Evolutionary conservation across 1,140 invertebrate genomes (phyloP).

Genomic region (Heliconius himera): DNA sequence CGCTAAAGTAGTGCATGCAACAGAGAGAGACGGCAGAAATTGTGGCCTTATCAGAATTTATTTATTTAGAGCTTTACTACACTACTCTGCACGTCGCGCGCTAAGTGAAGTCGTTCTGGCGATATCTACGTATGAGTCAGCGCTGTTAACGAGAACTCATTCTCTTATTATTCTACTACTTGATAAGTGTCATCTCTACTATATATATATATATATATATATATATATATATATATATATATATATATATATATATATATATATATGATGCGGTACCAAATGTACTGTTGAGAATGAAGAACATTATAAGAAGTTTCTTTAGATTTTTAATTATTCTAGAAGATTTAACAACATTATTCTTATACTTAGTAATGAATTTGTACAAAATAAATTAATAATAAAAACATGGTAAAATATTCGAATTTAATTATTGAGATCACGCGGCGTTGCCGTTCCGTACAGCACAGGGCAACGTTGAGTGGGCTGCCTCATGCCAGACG

Average conservation of each 20-base stretch:
- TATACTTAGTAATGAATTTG: background rate
- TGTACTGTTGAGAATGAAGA: background rate
- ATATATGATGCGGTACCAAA: background rate
- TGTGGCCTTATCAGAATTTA: slow-evolving; percentile 14
- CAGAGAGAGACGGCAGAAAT: slow-evolving; percentile 33
- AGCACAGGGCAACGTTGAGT: slow-evolving; percentile 49
- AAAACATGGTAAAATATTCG: background rate
- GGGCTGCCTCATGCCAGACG: slow-evolving; percentile 48
- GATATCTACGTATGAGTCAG: slow-evolving; percentile 48
- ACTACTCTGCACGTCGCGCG: slow-evolving; percentile 53
- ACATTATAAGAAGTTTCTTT: background rate
- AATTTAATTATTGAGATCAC: slow-evolving; percentile 43
- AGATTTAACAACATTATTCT: background rate
- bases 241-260: background rate
- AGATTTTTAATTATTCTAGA: background rate
- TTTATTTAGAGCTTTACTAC: slow-evolving; percentile 11
- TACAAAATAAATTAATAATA: background rate
- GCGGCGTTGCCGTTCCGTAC: slow-evolving; percentile 71
- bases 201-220: background rate
- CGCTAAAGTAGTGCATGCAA: background rate
- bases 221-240: background rate
- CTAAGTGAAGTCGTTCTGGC: slow-evolving; percentile 30
- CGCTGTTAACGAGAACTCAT: slow-evolving; percentile 41
- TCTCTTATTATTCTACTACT: slow-evolving; percentile 55
- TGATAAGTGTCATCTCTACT: background rate